Evolutionary conservation across 2,113 vertebrate genomes (phyloP).

Genomic region (Sylvietta virens): DNA sequence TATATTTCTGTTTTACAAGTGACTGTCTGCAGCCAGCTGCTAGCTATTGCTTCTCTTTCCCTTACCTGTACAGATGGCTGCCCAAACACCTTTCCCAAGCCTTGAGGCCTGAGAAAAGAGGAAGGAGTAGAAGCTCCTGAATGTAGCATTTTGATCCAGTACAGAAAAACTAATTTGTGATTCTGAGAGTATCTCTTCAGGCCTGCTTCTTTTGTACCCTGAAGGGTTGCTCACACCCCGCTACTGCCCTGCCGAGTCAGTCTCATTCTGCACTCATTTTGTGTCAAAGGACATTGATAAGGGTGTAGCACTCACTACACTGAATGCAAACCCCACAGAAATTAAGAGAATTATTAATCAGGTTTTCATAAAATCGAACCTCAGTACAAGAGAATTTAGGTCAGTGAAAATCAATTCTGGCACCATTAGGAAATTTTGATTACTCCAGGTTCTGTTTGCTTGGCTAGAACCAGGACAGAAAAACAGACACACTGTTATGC

Average conservation of each 20-base stretch:
- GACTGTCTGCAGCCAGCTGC: background rate
- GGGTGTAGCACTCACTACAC: fast-evolving
- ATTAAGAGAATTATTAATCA: fast-evolving
- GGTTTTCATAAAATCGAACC: background rate
- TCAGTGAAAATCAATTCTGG: background rate
- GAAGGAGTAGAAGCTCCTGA: background rate
- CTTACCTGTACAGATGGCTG: background rate
- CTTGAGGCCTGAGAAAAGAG: background rate
- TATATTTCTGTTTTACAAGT: background rate
- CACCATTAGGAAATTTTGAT: background rate
- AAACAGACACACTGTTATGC: background rate
- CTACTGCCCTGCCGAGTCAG: fast-evolving
- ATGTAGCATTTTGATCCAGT: background rate
- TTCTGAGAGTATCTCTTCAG: background rate
- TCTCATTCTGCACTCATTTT: background rate
- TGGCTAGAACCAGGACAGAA: background rate
- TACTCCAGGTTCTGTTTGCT: background rate
- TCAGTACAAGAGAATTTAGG: background rate
- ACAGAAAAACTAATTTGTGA: fast-evolving
- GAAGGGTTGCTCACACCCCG: background rate
- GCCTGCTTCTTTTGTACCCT: background rate
- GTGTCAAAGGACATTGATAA: background rate
- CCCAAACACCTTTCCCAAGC: background rate
- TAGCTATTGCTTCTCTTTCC: background rate
- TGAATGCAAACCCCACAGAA: background rate